Percentiles rank a stretch among this genome's conserved stretches.
phyloP scores from a whole-genome alignment of 92 coral and sea anemone genomes.

The Epizoanthus fatuus region DNA sequence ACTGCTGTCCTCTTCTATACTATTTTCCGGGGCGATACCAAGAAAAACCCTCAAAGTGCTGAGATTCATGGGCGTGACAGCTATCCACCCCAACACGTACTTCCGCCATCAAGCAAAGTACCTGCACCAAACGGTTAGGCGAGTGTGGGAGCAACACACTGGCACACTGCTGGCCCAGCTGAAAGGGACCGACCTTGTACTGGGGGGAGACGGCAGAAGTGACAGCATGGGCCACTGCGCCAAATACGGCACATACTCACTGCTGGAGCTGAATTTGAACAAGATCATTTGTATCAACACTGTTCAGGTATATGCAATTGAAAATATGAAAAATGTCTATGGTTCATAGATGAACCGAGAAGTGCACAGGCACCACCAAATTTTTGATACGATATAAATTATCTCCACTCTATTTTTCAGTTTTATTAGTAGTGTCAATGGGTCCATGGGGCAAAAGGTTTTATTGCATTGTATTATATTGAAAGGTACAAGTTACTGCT shows the following conservation, averaged over 20 bases:
- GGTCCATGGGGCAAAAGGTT: too few species aligned
- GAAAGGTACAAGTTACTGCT: not conserved
- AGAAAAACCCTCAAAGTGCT: conserved; percentile 47
- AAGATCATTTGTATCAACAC: conserved; percentile 42
- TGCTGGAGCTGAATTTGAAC: conserved; percentile 45
- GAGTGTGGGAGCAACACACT: conserved; percentile 36
- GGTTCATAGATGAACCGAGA: not conserved
- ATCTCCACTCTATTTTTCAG: too few species aligned
- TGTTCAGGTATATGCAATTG: conserved; percentile 29
- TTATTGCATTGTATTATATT: too few species aligned
- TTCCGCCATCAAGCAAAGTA: conserved; percentile 50
- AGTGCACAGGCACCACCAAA: not conserved
- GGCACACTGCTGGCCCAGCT: not conserved
- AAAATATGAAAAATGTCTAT: not conserved
- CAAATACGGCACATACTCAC: conserved; percentile 50
- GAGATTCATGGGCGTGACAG: conserved; percentile 40
- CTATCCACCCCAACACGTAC: conserved; percentile 44
- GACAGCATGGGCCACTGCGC: conserved; percentile 58
- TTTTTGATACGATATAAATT: not conserved
- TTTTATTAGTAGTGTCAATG: too few species aligned
- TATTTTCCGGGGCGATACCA: conserved; percentile 54
- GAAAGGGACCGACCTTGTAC: conserved; percentile 16
- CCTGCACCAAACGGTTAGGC: conserved; percentile 30
- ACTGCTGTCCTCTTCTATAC: conserved; percentile 51
- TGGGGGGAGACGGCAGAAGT: conserved; percentile 52